These are phyloP conservation scores for Tragelaphus buxtoni DNA, from an alignment of 2,113 vertebrate species.

Conservation along the genomic window DNA sequence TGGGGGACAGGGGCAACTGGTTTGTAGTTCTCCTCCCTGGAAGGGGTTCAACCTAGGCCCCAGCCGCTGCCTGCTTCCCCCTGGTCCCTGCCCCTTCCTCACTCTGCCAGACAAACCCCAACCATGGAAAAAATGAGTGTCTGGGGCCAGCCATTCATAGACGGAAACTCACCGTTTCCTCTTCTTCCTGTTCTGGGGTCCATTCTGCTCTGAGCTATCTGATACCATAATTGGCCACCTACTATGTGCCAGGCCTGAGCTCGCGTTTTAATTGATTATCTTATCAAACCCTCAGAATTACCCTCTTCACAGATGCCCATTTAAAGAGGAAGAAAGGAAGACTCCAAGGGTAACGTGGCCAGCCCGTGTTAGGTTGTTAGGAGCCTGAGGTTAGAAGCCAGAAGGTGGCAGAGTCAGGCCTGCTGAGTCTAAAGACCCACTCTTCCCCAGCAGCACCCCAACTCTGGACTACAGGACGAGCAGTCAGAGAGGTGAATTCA, in stretches of 20 bases:
- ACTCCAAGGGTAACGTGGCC: accelerated
- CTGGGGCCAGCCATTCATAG: not conserved
- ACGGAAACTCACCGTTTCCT: not conserved
- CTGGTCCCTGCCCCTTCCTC: not conserved
- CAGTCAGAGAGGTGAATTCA: not conserved
- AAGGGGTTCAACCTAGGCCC: not conserved
- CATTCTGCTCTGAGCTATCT: not conserved
- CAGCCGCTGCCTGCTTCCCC: not conserved
- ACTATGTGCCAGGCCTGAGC: not conserved
- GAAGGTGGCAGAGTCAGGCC: not conserved
- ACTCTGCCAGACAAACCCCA: not conserved
- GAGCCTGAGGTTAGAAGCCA: not conserved
- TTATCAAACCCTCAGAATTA: not conserved
- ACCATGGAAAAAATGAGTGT: not conserved
- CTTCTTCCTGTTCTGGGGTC: not conserved
- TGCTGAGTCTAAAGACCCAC: not conserved
- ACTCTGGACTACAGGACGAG: accelerated
- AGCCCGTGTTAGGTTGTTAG: not conserved
- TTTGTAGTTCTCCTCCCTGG: not conserved
- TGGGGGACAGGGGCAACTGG: not conserved
- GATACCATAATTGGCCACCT: not conserved
- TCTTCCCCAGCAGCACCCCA: not conserved
- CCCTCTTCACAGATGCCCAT: not conserved
- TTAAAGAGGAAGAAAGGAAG: not conserved
- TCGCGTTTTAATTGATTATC: not conserved